These are phyloP conservation scores for Elgonia sp. DNA, from an alignment of 2,888 invertebrate species.

Conservation along the genomic window DNA sequence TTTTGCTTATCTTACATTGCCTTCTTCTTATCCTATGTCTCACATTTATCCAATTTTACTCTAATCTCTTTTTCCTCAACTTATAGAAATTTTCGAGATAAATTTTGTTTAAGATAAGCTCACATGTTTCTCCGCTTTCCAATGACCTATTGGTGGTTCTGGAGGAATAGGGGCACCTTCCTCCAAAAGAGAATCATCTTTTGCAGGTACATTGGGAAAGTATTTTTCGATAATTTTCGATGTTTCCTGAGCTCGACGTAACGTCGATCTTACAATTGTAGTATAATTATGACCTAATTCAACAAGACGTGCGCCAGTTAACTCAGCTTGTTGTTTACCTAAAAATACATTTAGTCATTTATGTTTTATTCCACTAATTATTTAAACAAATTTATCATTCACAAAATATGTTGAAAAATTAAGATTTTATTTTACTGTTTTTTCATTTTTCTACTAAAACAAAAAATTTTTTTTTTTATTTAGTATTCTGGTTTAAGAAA, in stretches of 20 bases:
- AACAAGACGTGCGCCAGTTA: slow-evolving; percentile 94
- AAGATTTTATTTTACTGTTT: too few species aligned
- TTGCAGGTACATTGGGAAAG: slow-evolving; percentile 89
- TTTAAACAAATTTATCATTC: too few species aligned
- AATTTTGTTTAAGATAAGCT: too few species aligned
- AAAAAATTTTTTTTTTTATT: too few species aligned
- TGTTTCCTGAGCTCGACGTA: slow-evolving; percentile 97
- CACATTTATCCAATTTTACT: too few species aligned
- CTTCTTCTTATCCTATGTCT: too few species aligned
- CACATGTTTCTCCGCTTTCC: slow-evolving; percentile 94
- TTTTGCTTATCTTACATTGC: too few species aligned
- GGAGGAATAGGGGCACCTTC: slow-evolving; percentile 98
- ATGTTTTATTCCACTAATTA: slow-evolving; percentile 1
- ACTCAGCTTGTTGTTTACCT: slow-evolving; percentile 95
- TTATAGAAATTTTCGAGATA: too few species aligned
- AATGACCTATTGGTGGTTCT: slow-evolving; percentile 95
- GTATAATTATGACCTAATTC: slow-evolving; percentile 93
- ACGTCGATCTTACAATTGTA: slow-evolving; percentile 94
- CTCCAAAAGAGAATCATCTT: slow-evolving; percentile 92
- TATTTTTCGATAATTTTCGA: slow-evolving; percentile 93
- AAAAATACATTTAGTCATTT: slow-evolving; percentile 48
- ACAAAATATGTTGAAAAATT: too few species aligned
- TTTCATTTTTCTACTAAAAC: too few species aligned
- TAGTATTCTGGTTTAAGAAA: too few species aligned
- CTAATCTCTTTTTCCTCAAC: too few species aligned